A percentile compares a stretch with the other conserved stretches of the same genome.
These are phyloP conservation scores for Cervus canadensis DNA, from an alignment of 2,113 vertebrate genomes.

Conservation along the genomic window DNA sequence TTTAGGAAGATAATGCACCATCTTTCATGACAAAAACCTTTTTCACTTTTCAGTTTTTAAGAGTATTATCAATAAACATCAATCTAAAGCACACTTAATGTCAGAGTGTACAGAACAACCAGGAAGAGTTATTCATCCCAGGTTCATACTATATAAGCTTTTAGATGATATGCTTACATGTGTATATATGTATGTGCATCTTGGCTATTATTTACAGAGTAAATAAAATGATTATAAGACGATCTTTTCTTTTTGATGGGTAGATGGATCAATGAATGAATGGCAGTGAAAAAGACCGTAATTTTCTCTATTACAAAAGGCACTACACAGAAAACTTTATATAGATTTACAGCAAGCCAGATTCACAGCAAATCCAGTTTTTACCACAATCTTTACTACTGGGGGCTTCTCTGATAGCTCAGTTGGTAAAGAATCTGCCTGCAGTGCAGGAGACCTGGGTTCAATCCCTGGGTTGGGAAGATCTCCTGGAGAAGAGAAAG, in stretches of 20 bases:
- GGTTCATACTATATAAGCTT: background rate
- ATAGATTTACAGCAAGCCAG: background rate
- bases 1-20: conserved; percentile 23
- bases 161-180: background rate
- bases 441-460: background rate
- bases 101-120: conserved; percentile 17
- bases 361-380: background rate
- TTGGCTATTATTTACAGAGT: background rate
- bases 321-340: background rate
- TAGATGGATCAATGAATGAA: background rate
- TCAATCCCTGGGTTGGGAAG: background rate
- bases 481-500: background rate
- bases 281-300: background rate
- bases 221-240: background rate
- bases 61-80: conserved; percentile 43
- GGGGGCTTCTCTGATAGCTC: background rate
- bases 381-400: background rate
- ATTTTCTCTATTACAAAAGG: background rate
- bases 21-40: conserved; percentile 23
- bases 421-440: background rate
- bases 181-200: background rate
- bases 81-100: conserved; percentile 40
- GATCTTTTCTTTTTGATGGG: background rate
- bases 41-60: background rate
- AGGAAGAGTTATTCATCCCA: conserved; percentile 25